A percentile compares a stretch with the other conserved stretches of the same genome.
phyloP scores from a whole-genome alignment of 2,888 invertebrate genomes.

The Periphyllus acericola region DNA sequence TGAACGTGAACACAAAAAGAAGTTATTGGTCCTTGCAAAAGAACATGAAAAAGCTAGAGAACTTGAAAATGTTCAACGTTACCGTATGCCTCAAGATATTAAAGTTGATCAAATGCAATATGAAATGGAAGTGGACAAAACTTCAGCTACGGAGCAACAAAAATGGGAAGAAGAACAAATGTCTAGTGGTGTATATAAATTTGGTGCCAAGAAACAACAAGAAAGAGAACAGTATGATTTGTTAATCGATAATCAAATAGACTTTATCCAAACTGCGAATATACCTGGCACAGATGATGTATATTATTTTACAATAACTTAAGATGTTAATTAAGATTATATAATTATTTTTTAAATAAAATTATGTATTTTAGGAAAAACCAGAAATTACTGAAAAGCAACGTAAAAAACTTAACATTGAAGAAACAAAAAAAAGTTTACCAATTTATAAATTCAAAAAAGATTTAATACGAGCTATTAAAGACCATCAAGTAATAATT shows the following conservation, averaged over 20 bases:
- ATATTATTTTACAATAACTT: constrained; percentile 59
- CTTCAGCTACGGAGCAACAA: constrained; percentile 85
- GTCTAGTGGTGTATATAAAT: constrained; percentile 88
- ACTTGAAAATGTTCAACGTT: constrained; percentile 90
- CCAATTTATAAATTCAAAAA: constrained; percentile 94
- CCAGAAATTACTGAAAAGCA: constrained; percentile 74
- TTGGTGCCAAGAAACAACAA: constrained; percentile 88
- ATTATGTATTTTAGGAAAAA: constrained; percentile 66
- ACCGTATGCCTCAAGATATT: constrained; percentile 89
- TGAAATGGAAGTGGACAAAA: constrained; percentile 85
- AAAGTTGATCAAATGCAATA: constrained; percentile 70
- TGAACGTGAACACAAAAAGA: constrained; percentile 90
- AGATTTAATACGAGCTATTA: constrained; percentile 90
- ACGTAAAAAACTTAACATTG: constrained; percentile 81
- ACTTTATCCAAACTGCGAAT: constrained; percentile 91
- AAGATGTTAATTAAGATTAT: background rate
- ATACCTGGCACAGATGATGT: constrained; percentile 75
- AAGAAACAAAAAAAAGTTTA: constrained; percentile 90
- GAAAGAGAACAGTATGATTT: constrained; percentile 81
- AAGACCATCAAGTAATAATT: constrained; percentile 77
- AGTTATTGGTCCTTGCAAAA: constrained; percentile 87
- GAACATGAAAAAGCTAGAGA: constrained; percentile 96
- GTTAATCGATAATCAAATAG: constrained; percentile 94
- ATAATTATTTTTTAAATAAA: background rate
- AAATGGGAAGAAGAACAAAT: constrained; percentile 99